Base-by-base conservation (phyloP, 2,888 invertebrate genomes). In the Labia minor region DNA sequence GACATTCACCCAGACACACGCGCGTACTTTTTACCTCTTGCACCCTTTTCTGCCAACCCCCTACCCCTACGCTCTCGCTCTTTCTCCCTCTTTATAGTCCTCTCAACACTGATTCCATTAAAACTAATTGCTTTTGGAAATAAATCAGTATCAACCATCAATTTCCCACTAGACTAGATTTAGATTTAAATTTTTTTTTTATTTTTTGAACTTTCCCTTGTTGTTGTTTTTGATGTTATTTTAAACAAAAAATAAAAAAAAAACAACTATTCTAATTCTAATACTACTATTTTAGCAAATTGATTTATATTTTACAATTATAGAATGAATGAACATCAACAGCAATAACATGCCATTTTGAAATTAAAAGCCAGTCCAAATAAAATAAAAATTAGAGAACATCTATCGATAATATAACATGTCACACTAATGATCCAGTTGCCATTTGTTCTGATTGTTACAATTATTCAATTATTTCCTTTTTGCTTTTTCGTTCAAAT, bases 231-330 rank as follows among this genome's bases (percentile, higher is more conserved):
- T 26, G 26, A 10, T 49, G 49, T 49, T 49, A 16, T 49, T 49
- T 49, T 49, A 49, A 3, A n/a, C 14, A 14, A 49, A 49, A 49
- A 49, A 4, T 16, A 49, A 14, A n/a, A n/a, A n/a, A n/a, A n/a
- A n/a, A n/a, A n/a, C n/a, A n/a, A n/a, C n/a, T n/a, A n/a, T n/a
- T n/a, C 49, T 14, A 11, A 49, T n/a, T 16, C 49, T 49, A n/a
- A n/a, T n/a, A n/a, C n/a, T n/a, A n/a, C n/a, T n/a, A 49, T 49
- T 49, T 26, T 49, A 16, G 49, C 49, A 49, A 49, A 49, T 49
- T 49, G 49, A 49, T 49, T 49, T 49, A 49, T 49, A 49, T 49
- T 49, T 49, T 49, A 49, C 49, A 49, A 49, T 49, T n/a, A 49
- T 49, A 10, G 49, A 49, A 49, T 16, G 49, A 49, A 49, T 16